Conservation (phyloP, 2,888 invertebrate species). For the Scaptodrosophila latifasciaeformis region DNA sequence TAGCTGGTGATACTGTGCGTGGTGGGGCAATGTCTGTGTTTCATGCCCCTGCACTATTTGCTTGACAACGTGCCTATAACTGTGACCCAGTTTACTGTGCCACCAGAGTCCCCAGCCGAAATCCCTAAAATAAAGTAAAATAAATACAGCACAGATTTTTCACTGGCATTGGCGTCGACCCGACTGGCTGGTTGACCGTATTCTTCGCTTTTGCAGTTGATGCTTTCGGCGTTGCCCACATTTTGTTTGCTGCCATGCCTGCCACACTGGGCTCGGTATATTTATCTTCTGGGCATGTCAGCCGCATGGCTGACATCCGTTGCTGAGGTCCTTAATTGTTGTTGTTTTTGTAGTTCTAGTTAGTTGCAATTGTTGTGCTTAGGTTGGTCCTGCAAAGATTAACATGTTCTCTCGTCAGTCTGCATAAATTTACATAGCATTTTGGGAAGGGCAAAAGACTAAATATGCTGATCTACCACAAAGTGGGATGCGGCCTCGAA, state of each 20-base stretch:
- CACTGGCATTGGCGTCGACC: too few species aligned
- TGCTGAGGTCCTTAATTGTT: constrained; percentile 60
- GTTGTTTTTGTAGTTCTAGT: constrained; percentile 16
- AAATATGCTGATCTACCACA: too few species aligned
- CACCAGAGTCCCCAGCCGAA: background rate
- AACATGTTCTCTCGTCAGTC: constrained; percentile 23
- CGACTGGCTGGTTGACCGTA: constrained; percentile 9
- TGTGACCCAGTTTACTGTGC: constrained; percentile 57
- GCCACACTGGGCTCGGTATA: constrained; percentile 21
- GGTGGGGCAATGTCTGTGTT: constrained; percentile 21
- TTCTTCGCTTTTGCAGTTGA: background rate
- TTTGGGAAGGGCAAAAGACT: background rate
- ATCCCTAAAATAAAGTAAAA: too few species aligned
- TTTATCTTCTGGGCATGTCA: constrained; percentile 44
- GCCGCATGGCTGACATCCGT: constrained; percentile 24
- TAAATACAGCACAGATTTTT: constrained; percentile 4
- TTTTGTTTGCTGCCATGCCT: too few species aligned
- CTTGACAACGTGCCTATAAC: constrained; percentile 68
- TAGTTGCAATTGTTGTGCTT: constrained; percentile 34
- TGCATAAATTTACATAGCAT: constrained; percentile 33
- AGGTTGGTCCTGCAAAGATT: constrained; percentile 9
- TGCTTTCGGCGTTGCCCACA: too few species aligned
- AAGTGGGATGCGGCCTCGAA: too few species aligned
- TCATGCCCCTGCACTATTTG: constrained; percentile 60
- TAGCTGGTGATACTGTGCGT: too few species aligned